Evolutionary conservation across 2,797 vertebrate species (phyloP).

Genomic region (Loriculus beryllinus): DNA sequence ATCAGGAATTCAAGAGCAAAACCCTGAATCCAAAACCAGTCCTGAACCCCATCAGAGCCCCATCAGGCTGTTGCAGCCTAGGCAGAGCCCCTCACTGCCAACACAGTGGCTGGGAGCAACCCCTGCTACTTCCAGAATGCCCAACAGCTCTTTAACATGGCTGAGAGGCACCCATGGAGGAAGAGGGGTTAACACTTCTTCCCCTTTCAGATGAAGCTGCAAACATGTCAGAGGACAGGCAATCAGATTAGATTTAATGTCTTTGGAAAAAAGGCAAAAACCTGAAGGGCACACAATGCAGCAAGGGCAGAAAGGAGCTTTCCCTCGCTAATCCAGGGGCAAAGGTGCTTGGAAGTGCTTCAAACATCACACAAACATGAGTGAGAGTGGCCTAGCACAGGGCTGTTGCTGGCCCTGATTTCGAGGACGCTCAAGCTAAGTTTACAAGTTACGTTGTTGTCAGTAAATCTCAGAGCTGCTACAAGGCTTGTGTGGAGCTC

Average conservation of each 20-base stretch:
- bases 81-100: background rate
- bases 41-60: background rate
- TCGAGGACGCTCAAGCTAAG: background rate
- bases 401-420: background rate
- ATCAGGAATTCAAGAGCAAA: background rate
- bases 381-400: background rate
- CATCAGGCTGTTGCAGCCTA: background rate
- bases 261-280: background rate
- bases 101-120: accelerated
- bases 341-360: slow-evolving; percentile 17
- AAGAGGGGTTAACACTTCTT: background rate
- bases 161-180: background rate
- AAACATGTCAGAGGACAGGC: background rate
- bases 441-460: background rate
- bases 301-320: background rate
- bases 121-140: background rate
- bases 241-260: background rate
- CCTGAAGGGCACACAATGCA: background rate
- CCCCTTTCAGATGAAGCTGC: background rate
- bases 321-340: background rate
- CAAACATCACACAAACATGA: background rate
- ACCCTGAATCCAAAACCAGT: background rate
- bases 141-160: background rate
- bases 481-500: background rate
- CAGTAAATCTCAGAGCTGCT: background rate